These are phyloP conservation scores for Lucilia cuprina DNA, from an alignment of 1,140 invertebrate genomes.

Conservation along the genomic window DNA sequence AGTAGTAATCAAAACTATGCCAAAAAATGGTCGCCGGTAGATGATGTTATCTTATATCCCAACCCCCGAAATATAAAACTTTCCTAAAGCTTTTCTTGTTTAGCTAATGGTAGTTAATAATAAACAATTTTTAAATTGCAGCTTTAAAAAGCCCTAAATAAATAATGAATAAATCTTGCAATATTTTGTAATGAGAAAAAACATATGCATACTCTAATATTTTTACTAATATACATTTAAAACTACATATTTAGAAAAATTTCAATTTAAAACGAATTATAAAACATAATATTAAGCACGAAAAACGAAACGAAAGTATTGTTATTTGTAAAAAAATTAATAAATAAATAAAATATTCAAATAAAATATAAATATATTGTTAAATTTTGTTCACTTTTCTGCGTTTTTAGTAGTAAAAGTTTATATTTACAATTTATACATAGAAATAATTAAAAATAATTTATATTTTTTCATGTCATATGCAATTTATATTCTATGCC, in stretches of 20 bases:
- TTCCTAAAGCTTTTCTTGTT: slow-evolving; percentile 20
- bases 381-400: too few relatives aligned
- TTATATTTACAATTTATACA: too few relatives aligned
- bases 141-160: background rate
- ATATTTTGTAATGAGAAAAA: background rate
- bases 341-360: background rate
- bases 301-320: slow-evolving; percentile 4
- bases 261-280: background rate
- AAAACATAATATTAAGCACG: background rate
- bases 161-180: background rate
- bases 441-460: background rate
- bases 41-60: slow-evolving; percentile 2
- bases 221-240: background rate
- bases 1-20: slow-evolving; percentile 13
- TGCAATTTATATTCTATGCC: background rate
- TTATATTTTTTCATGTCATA: background rate
- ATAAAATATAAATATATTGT: too few relatives aligned
- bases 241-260: background rate
- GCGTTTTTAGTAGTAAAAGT: too few relatives aligned
- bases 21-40: slow-evolving; percentile 22
- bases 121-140: slow-evolving; percentile 12
- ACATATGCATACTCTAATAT: background rate
- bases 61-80: background rate
- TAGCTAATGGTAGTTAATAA: slow-evolving; percentile 15
- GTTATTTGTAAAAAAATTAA: background rate